These are phyloP conservation scores for Carpatolechia fugitivella DNA, from an alignment of 2,888 invertebrate species.

Conservation along the genomic window DNA sequence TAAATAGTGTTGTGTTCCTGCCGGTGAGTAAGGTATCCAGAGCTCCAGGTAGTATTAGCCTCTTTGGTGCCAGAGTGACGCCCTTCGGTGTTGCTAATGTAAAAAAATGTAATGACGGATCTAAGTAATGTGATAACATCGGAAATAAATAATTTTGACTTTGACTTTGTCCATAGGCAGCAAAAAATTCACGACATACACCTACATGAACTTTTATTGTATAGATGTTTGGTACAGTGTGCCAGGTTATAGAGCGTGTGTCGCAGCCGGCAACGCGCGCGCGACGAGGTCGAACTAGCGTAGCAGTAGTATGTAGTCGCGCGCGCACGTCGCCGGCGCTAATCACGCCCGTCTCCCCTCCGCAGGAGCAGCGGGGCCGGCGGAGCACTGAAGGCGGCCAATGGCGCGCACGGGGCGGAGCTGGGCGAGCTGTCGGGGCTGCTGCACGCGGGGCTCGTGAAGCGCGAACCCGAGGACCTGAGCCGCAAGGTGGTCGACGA, in stretches of 20 bases:
- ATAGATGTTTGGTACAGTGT: conserved; percentile 10
- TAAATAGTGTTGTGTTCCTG: too few relatives aligned
- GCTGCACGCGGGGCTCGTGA: conserved; percentile 84
- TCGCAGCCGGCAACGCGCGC: not conserved
- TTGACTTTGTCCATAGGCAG: too few relatives aligned
- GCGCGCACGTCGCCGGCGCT: conserved; percentile 61
- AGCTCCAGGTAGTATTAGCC: too few relatives aligned
- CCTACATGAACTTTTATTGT: not conserved
- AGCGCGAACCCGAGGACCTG: conserved; percentile 90
- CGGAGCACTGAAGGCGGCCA: conserved; percentile 81
- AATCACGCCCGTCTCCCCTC: conserved; percentile 65
- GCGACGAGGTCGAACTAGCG: not conserved
- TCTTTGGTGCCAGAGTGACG: too few relatives aligned
- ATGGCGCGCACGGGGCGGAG: conserved; percentile 84
- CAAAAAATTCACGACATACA: too few relatives aligned
- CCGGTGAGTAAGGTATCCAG: too few relatives aligned
- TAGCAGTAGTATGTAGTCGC: conserved; percentile 30
- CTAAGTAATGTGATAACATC: too few relatives aligned
- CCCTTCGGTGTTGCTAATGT: too few relatives aligned
- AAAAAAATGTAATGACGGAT: too few relatives aligned
- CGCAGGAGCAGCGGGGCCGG: conserved; percentile 83
- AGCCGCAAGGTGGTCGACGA: conserved; percentile 84
- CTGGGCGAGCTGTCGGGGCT: conserved; percentile 81
- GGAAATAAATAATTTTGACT: too few relatives aligned
- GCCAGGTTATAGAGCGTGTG: conserved; percentile 39